Percentiles rank a stretch among this genome's conserved stretches.
Conservation (phyloP, 2,888 invertebrate species). For the Rhingia rostrata region DNA sequence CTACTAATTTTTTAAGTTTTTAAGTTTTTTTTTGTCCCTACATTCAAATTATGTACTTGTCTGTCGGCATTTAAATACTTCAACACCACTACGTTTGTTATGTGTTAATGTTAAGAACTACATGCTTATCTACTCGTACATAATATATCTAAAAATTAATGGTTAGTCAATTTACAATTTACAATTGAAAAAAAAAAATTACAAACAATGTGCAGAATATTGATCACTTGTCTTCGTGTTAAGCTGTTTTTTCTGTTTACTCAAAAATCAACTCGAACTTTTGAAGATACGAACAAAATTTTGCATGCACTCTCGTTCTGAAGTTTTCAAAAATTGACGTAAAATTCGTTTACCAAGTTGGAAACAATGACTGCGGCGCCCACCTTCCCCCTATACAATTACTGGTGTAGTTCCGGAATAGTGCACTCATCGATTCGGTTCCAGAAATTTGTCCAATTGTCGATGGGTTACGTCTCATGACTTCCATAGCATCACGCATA, state of each 20-base stretch:
- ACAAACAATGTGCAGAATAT: slow-evolving; percentile 23
- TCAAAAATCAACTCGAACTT: slow-evolving; percentile 12
- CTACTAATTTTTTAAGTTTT: too few relatives aligned
- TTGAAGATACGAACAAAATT: slow-evolving; percentile 30
- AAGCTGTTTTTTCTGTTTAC: slow-evolving; percentile 7
- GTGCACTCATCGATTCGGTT: slow-evolving; percentile 95
- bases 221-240: neutral
- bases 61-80: neutral
- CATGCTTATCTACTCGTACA: slow-evolving; percentile 58
- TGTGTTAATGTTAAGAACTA: slow-evolving; percentile 19
- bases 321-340: slow-evolving; percentile 74
- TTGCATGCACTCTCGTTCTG: slow-evolving; percentile 74
- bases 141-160: slow-evolving; percentile 18
- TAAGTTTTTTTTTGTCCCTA: neutral
- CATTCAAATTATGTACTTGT: neutral
- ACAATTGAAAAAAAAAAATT: too few relatives aligned
- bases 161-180: too few relatives aligned
- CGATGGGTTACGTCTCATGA: slow-evolving; percentile 93
- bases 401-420: slow-evolving; percentile 94
- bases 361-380: slow-evolving; percentile 84
- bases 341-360: slow-evolving; percentile 85
- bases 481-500: slow-evolving; percentile 96
- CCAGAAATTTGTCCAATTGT: slow-evolving; percentile 94
- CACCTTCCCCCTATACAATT: slow-evolving; percentile 94
- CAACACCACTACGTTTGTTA: slow-evolving; percentile 37